Evolutionary conservation across 2,888 invertebrate species (phyloP).

Genomic region (Maniola hyperantus): DNA sequence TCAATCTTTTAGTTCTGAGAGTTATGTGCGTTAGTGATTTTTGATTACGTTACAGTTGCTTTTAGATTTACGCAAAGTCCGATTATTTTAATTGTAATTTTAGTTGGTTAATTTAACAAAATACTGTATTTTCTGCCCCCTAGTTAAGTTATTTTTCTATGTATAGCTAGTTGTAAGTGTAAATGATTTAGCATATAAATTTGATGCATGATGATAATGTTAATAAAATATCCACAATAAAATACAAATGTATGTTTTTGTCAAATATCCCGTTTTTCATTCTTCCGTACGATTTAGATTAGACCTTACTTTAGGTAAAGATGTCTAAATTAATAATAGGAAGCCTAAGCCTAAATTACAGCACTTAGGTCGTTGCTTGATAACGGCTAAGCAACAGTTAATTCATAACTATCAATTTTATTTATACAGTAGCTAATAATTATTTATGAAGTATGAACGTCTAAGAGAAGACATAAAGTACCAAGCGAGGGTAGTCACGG

Average conservation of each 20-base stretch:
- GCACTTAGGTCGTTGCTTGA: no score
- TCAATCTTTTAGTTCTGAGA: slow-evolving; percentile 67
- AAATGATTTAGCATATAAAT: slow-evolving; percentile 81
- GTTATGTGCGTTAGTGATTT: slow-evolving; percentile 69
- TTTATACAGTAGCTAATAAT: no score
- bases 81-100: slow-evolving; percentile 74
- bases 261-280: slow-evolving; percentile 16
- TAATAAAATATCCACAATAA: slow-evolving; percentile 82
- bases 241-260: slow-evolving; percentile 59
- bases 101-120: slow-evolving; percentile 78
- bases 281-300: neutral
- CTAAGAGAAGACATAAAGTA: no score
- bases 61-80: slow-evolving; percentile 76
- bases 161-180: slow-evolving; percentile 83
- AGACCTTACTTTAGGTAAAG: neutral
- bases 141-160: slow-evolving; percentile 82
- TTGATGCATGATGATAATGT: slow-evolving; percentile 83
- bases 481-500: no score
- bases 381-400: no score
- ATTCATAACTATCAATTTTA: no score
- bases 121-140: slow-evolving; percentile 80
- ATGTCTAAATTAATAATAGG: no score
- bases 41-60: slow-evolving; percentile 67
- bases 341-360: no score
- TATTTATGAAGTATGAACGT: no score